A percentile compares a stretch with the other conserved stretches of the same genome.
Evolutionary conservation across 1,140 invertebrate genomes (phyloP).

Genomic region (Nymphalis io): DNA sequence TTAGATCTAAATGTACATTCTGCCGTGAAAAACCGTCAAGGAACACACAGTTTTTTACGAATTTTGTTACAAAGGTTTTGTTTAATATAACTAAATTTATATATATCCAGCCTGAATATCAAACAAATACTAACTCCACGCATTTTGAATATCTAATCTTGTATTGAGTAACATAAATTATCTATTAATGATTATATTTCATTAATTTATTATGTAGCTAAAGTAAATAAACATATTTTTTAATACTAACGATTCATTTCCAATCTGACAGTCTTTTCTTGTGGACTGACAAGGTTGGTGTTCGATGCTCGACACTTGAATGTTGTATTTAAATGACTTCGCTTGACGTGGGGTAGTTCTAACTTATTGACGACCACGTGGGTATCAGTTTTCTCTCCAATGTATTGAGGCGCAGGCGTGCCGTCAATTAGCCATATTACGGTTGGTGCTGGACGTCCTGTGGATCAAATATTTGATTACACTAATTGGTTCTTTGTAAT

Average conservation of each 20-base stretch:
- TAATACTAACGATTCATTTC: slow-evolving; percentile 86
- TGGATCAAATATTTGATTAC: slow-evolving; percentile 27
- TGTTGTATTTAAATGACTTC: slow-evolving; percentile 89
- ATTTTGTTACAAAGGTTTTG: no score
- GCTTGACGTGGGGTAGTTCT: slow-evolving; percentile 85
- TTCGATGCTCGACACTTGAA: slow-evolving; percentile 93
- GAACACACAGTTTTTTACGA: no score
- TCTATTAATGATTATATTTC: no score
- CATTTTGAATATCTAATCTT: no score
- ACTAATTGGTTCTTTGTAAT: neutral
- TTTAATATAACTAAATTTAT: no score
- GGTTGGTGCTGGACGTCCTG: slow-evolving; percentile 90
- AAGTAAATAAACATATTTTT: neutral
- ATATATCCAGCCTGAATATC: no score
- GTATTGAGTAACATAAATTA: no score
- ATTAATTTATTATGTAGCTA: no score
- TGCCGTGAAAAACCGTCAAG: no score
- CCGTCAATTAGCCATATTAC: slow-evolving; percentile 91
- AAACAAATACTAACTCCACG: no score
- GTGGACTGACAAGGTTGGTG: slow-evolving; percentile 90
- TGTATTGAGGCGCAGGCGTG: slow-evolving; percentile 82
- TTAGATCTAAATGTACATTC: no score
- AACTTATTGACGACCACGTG: slow-evolving; percentile 90
- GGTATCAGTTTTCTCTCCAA: slow-evolving; percentile 83
- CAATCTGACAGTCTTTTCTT: slow-evolving; percentile 88